These are phyloP conservation scores for Barbus barbus DNA, from an alignment of 2,113 vertebrate genomes.

Conservation along the genomic window DNA sequence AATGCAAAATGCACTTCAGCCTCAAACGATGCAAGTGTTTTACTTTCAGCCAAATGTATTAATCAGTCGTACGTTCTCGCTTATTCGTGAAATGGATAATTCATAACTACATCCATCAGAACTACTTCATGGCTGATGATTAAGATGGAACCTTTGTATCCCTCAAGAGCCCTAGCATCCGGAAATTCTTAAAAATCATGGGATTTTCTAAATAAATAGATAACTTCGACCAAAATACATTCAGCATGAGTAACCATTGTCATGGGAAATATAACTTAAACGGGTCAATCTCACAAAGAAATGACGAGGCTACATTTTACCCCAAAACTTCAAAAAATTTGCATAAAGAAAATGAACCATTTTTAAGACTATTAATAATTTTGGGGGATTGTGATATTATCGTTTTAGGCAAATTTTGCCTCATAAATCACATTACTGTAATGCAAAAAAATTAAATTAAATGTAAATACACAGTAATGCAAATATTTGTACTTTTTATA, in stretches of 20 bases:
- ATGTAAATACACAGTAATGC: background rate
- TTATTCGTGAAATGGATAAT: background rate
- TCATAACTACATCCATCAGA: background rate
- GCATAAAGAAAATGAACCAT: background rate
- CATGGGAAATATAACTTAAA: conserved; percentile 10
- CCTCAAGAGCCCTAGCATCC: conserved; percentile 31
- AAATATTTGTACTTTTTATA: background rate
- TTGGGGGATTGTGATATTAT: background rate
- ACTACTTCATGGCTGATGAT: background rate
- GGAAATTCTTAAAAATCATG: conserved; percentile 21
- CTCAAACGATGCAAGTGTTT: background rate
- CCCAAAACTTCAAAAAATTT: background rate
- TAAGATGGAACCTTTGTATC: background rate
- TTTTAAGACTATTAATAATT: background rate
- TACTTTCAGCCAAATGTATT: background rate
- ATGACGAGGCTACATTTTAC: background rate
- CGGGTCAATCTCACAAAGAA: conserved; percentile 17
- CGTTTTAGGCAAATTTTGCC: background rate
- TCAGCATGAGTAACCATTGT: conserved; percentile 60
- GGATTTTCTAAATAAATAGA: conserved; percentile 30
- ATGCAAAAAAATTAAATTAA: background rate
- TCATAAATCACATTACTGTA: background rate
- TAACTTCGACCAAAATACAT: conserved; percentile 63
- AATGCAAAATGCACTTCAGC: conserved; percentile 10
- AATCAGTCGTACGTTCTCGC: background rate